Evolutionary conservation across 2,888 invertebrate genomes (phyloP).

Genomic region (Panopea generosa): DNA sequence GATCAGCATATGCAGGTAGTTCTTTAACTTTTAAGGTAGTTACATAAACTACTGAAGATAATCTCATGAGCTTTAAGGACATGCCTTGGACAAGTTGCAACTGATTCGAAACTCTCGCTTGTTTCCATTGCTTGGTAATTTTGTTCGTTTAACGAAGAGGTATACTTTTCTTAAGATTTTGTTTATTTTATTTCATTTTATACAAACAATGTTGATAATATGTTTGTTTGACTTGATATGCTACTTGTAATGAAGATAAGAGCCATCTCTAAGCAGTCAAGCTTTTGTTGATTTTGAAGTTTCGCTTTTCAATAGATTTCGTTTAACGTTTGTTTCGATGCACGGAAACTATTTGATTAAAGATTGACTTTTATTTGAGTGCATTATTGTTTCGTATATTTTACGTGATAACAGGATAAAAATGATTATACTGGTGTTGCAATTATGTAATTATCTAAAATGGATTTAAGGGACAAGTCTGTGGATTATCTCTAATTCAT

Average conservation of each 20-base stretch:
- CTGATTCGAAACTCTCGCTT: neutral
- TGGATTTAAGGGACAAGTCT: constrained; percentile 6
- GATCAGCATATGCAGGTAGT: no score
- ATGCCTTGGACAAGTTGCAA: no score
- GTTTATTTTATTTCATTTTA: constrained; percentile 34
- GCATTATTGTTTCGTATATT: constrained; percentile 22
- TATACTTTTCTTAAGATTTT: constrained; percentile 28
- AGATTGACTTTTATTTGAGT: constrained; percentile 9
- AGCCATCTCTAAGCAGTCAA: constrained; percentile 26
- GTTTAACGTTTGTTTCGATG: constrained; percentile 25
- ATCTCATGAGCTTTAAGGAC: no score
- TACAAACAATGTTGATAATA: constrained; percentile 16
- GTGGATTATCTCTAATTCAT: neutral
- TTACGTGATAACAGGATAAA: constrained; percentile 14
- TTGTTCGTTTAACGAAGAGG: constrained; percentile 13
- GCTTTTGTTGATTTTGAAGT: constrained; percentile 40
- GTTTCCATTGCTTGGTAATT: constrained; percentile 33
- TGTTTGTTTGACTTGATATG: constrained; percentile 23
- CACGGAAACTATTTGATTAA: neutral
- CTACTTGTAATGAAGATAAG: constrained; percentile 22
- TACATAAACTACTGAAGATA: no score
- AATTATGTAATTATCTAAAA: constrained; percentile 34
- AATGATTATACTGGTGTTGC: constrained; percentile 24
- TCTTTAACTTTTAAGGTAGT: no score
- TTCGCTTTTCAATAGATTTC: constrained; percentile 24